A percentile compares a stretch with the other conserved stretches of the same genome.
phyloP scores from a whole-genome alignment of 1,140 invertebrate genomes.

The Aphaenogaster ashmeadi region DNA sequence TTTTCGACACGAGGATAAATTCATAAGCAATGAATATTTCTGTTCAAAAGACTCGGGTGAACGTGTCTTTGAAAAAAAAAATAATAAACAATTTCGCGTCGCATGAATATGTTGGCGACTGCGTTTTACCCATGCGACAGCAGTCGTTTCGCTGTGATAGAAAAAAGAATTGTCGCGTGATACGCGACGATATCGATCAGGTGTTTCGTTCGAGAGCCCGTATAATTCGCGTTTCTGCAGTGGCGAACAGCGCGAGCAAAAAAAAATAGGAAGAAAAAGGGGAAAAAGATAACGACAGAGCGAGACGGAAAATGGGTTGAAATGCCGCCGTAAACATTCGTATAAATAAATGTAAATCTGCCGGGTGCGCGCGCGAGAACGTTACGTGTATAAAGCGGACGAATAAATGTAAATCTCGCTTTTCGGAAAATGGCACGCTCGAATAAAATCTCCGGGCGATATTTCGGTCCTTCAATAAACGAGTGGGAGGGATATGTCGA shows the following conservation, averaged over 20 bases:
- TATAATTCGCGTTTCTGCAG: slow-evolving; percentile 58
- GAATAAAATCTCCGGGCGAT: slow-evolving; percentile 60
- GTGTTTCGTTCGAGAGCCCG: slow-evolving; percentile 56
- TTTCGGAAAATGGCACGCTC: slow-evolving; percentile 28
- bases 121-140: slow-evolving; percentile 3
- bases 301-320: slow-evolving; percentile 54
- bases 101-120: slow-evolving; percentile 36
- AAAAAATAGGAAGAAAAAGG: slow-evolving; percentile 13
- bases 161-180: slow-evolving; percentile 57
- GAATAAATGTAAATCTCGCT: slow-evolving; percentile 58
- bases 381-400: slow-evolving; percentile 40
- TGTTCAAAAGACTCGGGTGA: slow-evolving; percentile 12
- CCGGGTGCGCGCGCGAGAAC: slow-evolving; percentile 23
- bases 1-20: slow-evolving; percentile 41
- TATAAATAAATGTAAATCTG: slow-evolving; percentile 67
- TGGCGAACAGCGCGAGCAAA: slow-evolving; percentile 24
- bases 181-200: slow-evolving; percentile 55
- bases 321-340: slow-evolving; percentile 52
- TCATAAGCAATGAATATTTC: slow-evolving; percentile 46
- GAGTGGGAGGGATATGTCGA: too few species aligned
- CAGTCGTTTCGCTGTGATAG: slow-evolving; percentile 17
- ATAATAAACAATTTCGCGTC: slow-evolving; percentile 48
- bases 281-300: slow-evolving; percentile 27
- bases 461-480: neutral
- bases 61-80: slow-evolving; percentile 44